These are phyloP conservation scores for Byasa hedistus DNA, from an alignment of 2,888 invertebrate species.

Conservation along the genomic window DNA sequence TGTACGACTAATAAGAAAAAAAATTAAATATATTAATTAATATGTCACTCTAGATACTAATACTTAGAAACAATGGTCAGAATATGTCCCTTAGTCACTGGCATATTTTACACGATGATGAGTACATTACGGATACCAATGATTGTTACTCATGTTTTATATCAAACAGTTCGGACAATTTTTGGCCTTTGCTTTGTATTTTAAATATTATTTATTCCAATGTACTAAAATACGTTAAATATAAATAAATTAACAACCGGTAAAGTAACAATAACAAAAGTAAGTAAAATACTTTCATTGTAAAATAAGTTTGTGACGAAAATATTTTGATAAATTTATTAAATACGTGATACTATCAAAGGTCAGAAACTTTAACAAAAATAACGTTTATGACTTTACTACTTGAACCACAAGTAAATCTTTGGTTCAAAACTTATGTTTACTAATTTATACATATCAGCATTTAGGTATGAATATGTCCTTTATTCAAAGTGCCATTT, in stretches of 20 bases:
- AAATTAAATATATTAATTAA: too few species aligned
- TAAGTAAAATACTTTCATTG: neutral
- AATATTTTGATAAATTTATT: neutral
- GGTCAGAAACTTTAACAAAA: too few species aligned
- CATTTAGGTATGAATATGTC: constrained; percentile 4
- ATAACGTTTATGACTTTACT: too few species aligned
- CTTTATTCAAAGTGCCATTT: constrained; percentile 28
- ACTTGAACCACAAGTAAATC: too few species aligned
- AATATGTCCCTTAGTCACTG: too few species aligned
- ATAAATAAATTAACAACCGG: neutral
- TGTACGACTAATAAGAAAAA: too few species aligned
- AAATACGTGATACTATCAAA: neutral
- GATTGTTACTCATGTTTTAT: neutral
- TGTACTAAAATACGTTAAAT: neutral
- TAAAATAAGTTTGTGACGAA: too few species aligned
- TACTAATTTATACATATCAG: neutral
- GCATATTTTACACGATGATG: too few species aligned
- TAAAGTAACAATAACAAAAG: neutral
- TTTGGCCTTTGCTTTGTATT: neutral
- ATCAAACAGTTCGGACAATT: neutral
- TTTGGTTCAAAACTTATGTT: neutral
- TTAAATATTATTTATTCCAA: neutral
- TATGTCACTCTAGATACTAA: too few species aligned
- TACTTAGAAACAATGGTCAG: too few species aligned
- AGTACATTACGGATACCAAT: too few species aligned